These are phyloP conservation scores for Neomorphus geoffroyi DNA, from an alignment of 2,797 vertebrate species.

Conservation along the genomic window DNA sequence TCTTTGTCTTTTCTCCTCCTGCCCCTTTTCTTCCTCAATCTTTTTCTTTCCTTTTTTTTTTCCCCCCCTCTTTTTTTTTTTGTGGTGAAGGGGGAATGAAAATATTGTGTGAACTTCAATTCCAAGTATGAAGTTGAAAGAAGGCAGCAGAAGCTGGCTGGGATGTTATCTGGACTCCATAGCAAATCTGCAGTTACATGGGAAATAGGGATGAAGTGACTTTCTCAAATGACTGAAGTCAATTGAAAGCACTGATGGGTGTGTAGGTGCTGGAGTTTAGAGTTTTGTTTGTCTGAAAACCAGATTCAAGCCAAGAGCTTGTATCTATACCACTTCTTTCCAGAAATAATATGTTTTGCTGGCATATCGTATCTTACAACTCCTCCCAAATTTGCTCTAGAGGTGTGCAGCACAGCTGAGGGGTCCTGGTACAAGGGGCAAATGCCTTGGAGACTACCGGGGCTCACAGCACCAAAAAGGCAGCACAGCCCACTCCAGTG, in stretches of 20 bases:
- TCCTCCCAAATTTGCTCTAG: not conserved
- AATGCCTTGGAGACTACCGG: accelerated
- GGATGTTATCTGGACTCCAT: not conserved
- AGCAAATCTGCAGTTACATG: not conserved
- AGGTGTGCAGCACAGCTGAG: not conserved
- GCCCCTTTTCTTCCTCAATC: not conserved
- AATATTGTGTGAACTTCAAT: constrained; percentile 29
- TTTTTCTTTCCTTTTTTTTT: not conserved
- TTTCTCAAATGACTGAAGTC: not conserved
- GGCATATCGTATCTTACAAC: not conserved
- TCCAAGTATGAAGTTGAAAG: not conserved
- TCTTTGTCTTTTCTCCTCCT: not conserved
- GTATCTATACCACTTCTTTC: not conserved
- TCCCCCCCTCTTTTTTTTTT: no score
- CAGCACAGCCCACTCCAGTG: not conserved
- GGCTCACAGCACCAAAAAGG: no score
- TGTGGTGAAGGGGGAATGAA: not conserved
- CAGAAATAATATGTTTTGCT: not conserved
- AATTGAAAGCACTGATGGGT: not conserved
- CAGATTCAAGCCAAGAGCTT: not conserved
- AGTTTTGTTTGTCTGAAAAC: not conserved
- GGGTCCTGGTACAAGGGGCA: not conserved
- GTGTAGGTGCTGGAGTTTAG: not conserved
- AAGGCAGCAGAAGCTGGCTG: not conserved
- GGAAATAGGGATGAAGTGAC: not conserved